phyloP scores from a whole-genome alignment of 2,113 vertebrate genomes.

The Dicaeum eximium region DNA sequence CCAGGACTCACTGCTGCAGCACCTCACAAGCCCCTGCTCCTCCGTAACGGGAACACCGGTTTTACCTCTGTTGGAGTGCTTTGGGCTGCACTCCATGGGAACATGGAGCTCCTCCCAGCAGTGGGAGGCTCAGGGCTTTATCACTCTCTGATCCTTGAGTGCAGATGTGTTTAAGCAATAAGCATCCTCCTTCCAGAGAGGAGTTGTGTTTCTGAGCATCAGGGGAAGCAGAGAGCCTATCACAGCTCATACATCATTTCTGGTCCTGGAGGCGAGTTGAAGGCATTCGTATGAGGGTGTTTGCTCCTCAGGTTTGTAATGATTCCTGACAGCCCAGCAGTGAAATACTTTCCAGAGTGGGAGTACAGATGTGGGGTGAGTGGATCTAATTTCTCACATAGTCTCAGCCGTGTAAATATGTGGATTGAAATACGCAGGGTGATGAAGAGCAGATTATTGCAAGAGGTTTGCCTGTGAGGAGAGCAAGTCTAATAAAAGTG shows the following conservation, averaged over 20 bases:
- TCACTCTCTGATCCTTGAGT: not conserved
- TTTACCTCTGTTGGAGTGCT: not conserved
- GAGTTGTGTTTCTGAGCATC: not conserved
- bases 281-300: not conserved
- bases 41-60: not conserved
- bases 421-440: not conserved
- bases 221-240: not conserved
- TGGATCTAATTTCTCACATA: conserved; percentile 26
- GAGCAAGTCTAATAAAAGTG: conserved; percentile 26
- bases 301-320: conserved; percentile 33
- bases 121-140: not conserved
- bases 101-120: not conserved
- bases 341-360: conserved; percentile 27
- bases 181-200: not conserved
- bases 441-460: conserved; percentile 49
- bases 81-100: not conserved
- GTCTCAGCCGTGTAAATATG: not conserved
- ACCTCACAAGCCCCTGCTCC: not conserved
- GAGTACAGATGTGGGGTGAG: conserved; percentile 1
- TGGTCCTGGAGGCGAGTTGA: not conserved
- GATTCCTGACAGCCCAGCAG: conserved; percentile 35
- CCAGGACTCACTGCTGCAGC: not conserved
- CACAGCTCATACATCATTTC: not conserved
- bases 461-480: not conserved
- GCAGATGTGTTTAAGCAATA: not conserved